These are phyloP conservation scores for Oopsacas minuta DNA, from an alignment of 37 sponge, comb jelly and placozoan genomes.

Conservation along the genomic window DNA sequence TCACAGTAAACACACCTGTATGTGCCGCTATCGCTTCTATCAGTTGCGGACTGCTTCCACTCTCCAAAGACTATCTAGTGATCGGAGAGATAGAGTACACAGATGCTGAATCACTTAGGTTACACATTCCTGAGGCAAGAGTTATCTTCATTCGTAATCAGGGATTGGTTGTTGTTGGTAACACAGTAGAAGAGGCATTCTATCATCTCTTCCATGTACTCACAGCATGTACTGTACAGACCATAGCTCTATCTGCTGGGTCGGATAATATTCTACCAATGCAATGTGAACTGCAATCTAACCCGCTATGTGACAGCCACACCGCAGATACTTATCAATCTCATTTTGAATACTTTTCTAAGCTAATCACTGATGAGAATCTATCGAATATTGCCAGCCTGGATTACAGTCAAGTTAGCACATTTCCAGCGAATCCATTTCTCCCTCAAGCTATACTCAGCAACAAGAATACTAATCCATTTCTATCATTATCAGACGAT, in stretches of 20 bases:
- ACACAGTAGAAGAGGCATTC: slow-evolving; percentile 75
- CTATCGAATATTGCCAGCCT: background rate
- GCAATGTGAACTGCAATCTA: background rate
- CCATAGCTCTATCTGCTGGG: slow-evolving; percentile 20
- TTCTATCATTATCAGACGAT: background rate
- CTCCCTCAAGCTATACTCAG: background rate
- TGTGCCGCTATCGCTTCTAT: background rate
- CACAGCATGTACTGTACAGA: slow-evolving; percentile 79
- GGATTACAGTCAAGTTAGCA: background rate
- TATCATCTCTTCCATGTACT: slow-evolving; percentile 32
- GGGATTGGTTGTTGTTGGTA: slow-evolving; percentile 64
- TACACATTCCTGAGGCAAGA: slow-evolving; percentile 15
- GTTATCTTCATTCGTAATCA: slow-evolving; percentile 69
- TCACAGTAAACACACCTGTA: background rate
- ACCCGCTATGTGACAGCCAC: background rate
- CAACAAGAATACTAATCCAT: background rate
- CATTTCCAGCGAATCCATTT: background rate
- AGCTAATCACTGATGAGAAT: background rate
- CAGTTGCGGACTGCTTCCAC: background rate
- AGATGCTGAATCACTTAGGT: background rate
- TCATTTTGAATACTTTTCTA: background rate
- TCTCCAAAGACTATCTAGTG: background rate
- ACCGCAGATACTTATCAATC: background rate
- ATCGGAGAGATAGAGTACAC: slow-evolving; percentile 5
- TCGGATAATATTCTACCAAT: background rate